Conservation (phyloP, 92 coral and sea anemone species). For the Heliopora coerulea region DNA sequence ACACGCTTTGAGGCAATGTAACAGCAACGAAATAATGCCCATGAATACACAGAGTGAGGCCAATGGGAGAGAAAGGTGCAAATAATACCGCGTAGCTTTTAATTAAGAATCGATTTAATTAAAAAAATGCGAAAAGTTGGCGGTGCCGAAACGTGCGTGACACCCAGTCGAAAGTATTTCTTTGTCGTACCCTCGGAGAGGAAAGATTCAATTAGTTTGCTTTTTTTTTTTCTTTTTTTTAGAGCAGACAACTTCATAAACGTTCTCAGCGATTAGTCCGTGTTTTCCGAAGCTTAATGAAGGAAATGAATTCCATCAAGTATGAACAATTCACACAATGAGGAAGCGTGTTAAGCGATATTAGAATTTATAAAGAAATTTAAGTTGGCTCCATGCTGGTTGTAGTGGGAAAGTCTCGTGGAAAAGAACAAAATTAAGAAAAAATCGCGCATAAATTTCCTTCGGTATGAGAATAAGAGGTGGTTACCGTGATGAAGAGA, state of each 20-base stretch:
- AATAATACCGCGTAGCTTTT: slow-evolving; percentile 37
- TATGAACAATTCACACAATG: slow-evolving; percentile 25
- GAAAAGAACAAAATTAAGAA: neutral
- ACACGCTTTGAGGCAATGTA: slow-evolving; percentile 39
- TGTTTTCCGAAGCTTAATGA: slow-evolving; percentile 30
- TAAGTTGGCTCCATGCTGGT: slow-evolving; percentile 25
- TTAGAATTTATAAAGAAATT: slow-evolving; percentile 30
- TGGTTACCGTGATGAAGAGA: too few species aligned
- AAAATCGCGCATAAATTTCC: neutral
- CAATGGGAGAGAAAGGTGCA: slow-evolving; percentile 26
- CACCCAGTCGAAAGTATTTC: neutral
- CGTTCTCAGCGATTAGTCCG: slow-evolving; percentile 21
- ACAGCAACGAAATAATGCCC: slow-evolving; percentile 21
- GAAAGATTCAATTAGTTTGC: slow-evolving; percentile 21
- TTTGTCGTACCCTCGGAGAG: slow-evolving; percentile 30
- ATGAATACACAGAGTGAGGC: slow-evolving; percentile 23
- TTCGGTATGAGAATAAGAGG: neutral
- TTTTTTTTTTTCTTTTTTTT: neutral
- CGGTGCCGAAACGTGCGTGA: slow-evolving; percentile 7
- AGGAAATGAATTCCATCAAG: slow-evolving; percentile 27
- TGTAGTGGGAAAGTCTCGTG: neutral
- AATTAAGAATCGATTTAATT: slow-evolving; percentile 42
- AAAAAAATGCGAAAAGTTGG: slow-evolving; percentile 18
- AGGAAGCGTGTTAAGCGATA: slow-evolving; percentile 43
- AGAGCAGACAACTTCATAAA: neutral